Evolutionary conservation across 2,797 vertebrate genomes (phyloP), one percentile per base, ranked within the genome.

Genomic region (Notoglanidium macrostoma): DNA sequence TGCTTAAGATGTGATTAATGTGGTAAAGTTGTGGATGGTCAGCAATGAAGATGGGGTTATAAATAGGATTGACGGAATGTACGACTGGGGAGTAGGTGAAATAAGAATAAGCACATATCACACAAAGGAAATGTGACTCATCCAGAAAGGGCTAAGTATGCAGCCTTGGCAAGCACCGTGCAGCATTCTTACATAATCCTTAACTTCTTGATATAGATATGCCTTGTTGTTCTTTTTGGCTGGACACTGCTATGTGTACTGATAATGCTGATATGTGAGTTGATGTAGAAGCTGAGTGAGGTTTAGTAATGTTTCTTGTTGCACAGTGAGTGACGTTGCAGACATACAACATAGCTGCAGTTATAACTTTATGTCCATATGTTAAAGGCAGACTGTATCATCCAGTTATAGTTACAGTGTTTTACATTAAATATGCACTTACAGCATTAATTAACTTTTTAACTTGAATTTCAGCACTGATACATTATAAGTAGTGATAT

Each of bases 131-230:
- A 68, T 83, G 79, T 88, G 87, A 88, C 84, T 88, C 85, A 88
- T 84, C n/a, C 74, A 79, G 63, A 83, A 59, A 86, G 67, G 57
- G 70, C 57, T 87, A 87, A 87, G 81, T 57, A 87, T 86, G 65
- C 74, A 86, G 84, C 49, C 29, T 83, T 84, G 86, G 86, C 84
- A 88, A 90, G 74, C 73, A 44, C 72, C 49, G 63, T 73, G 85
- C 80, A 85, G 76, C 85, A 83, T 59, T 77, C 83, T 90, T 90
- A 88, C 67, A 49, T 89, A 89, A 90, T 83, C 67, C 26, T 29
- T 70, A 90, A 86, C 82, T 86, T 87, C 79, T 65, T 83, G 46
- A 57, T 63, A 87, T 83, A 70, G 68, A 85, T 73, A 80, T 83
- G 82, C 79, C 73, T 86, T 49, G 70, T 63, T 81, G 59, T 86